These are phyloP conservation scores for Nemapogon koenigi DNA, from an alignment of 2,888 invertebrate species.

Conservation along the genomic window DNA sequence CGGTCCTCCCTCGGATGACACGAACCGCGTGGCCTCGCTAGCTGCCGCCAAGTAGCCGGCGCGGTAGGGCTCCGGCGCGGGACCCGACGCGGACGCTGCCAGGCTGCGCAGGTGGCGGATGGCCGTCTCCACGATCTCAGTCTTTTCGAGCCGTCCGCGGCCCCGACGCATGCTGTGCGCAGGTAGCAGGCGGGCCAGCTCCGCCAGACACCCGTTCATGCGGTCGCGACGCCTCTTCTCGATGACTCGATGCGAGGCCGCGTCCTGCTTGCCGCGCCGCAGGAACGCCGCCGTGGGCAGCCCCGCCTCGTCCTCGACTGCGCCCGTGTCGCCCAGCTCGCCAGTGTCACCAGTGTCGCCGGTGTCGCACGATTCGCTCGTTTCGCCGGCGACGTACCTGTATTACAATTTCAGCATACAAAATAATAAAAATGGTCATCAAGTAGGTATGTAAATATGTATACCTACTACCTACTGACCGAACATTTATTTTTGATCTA, in stretches of 20 bases:
- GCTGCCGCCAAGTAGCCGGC: conserved; percentile 92
- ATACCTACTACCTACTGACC: no score
- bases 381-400: conserved; percentile 63
- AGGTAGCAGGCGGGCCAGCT: conserved; percentile 91
- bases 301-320: conserved; percentile 38
- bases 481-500: no score
- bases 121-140: conserved; percentile 98
- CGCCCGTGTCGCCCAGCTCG: conserved; percentile 30
- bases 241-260: conserved; percentile 96
- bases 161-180: conserved; percentile 94
- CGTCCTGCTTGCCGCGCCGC: no score
- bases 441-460: no score
- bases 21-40: conserved; percentile 87
- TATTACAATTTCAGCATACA: no score
- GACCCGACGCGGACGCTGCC: not conserved
- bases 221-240: conserved; percentile 94
- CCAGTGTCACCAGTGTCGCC: conserved; percentile 64
- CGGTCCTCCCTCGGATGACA: conserved; percentile 86
- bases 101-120: conserved; percentile 83
- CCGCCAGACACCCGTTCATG: conserved; percentile 97
- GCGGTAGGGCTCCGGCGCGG: not conserved
- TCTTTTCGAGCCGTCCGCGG: conserved; percentile 94
- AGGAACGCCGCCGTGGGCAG: conserved; percentile 72
- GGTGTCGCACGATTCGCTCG: conserved; percentile 53
- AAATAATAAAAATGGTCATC: no score